Evolutionary conservation across 23 tunicate species (phyloP).

Genomic region (Trididemnum nubilum): DNA sequence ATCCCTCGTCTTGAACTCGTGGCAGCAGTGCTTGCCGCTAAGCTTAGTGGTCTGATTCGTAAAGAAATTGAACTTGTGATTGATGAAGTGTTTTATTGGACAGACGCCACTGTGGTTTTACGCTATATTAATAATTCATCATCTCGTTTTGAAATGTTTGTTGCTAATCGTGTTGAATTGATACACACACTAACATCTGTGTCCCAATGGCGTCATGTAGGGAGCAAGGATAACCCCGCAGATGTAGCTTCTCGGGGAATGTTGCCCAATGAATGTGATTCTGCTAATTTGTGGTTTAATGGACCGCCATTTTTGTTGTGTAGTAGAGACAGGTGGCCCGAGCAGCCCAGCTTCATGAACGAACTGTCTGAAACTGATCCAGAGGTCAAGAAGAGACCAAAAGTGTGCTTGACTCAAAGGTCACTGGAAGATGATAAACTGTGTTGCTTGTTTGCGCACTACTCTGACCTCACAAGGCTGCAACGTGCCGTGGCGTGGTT

Average conservation of each 20-base stretch:
- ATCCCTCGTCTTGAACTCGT: conserved; percentile 2
- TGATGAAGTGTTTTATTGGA: background rate
- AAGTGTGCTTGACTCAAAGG: background rate
- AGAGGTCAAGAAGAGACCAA: background rate
- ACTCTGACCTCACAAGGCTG: background rate
- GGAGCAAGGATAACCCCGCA: background rate
- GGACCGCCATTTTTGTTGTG: background rate
- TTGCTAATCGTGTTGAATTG: conserved; percentile 6
- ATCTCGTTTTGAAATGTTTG: background rate
- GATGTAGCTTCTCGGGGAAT: conserved; percentile 5
- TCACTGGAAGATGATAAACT: background rate
- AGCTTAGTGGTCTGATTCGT: background rate
- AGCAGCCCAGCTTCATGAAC: background rate
- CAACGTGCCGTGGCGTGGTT: conserved; percentile 1
- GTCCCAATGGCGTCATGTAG: background rate
- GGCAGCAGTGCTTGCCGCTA: conserved; percentile 5
- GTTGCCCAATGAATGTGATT: background rate
- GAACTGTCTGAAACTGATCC: conserved; percentile 3
- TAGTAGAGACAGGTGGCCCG: background rate
- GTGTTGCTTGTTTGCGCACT: background rate
- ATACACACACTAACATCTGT: background rate
- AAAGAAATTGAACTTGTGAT: background rate
- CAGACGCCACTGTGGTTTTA: conserved; percentile 1
- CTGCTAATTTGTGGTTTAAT: background rate
- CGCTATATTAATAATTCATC: background rate